These are phyloP conservation scores for Phymatocera aterrima DNA, from an alignment of 2,888 invertebrate genomes.

Conservation along the genomic window DNA sequence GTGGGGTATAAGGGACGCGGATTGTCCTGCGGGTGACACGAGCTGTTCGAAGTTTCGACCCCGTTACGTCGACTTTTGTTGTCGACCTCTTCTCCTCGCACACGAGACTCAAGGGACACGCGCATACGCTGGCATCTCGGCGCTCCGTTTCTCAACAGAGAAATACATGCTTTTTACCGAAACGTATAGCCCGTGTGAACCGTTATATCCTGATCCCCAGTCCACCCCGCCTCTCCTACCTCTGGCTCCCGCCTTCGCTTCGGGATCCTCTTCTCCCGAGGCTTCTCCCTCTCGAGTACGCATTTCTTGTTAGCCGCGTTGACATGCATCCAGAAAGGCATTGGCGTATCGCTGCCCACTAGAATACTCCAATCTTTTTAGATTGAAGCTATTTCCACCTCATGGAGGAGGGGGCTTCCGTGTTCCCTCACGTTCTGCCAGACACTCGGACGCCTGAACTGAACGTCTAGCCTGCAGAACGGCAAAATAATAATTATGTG, in stretches of 20 bases:
- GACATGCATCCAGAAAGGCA: slow-evolving; percentile 29
- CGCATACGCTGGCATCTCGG: slow-evolving; percentile 33
- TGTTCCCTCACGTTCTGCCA: neutral
- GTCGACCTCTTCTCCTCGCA: slow-evolving; percentile 48
- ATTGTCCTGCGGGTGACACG: slow-evolving; percentile 48
- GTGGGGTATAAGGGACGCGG: neutral
- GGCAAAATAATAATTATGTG: neutral
- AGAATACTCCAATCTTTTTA: neutral
- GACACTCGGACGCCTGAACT: neutral
- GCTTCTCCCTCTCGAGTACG: slow-evolving; percentile 55
- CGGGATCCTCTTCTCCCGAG: slow-evolving; percentile 41
- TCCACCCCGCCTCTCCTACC: slow-evolving; percentile 22
- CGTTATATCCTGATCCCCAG: slow-evolving; percentile 56
- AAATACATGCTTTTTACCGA: slow-evolving; percentile 53
- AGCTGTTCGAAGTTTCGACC: slow-evolving; percentile 57
- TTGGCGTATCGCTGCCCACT: slow-evolving; percentile 22
- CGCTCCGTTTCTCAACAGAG: slow-evolving; percentile 49
- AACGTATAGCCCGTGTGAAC: slow-evolving; percentile 58
- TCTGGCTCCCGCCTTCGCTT: slow-evolving; percentile 37
- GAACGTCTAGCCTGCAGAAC: no score
- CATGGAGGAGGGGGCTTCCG: neutral
- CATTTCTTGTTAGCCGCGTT: slow-evolving; percentile 54
- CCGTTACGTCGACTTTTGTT: slow-evolving; percentile 54
- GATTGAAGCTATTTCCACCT: slow-evolving; percentile 12
- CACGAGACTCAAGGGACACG: slow-evolving; percentile 45